Evolutionary conservation across 2,797 vertebrate genomes (phyloP).

Genomic region (Galaxias olidus): DNA sequence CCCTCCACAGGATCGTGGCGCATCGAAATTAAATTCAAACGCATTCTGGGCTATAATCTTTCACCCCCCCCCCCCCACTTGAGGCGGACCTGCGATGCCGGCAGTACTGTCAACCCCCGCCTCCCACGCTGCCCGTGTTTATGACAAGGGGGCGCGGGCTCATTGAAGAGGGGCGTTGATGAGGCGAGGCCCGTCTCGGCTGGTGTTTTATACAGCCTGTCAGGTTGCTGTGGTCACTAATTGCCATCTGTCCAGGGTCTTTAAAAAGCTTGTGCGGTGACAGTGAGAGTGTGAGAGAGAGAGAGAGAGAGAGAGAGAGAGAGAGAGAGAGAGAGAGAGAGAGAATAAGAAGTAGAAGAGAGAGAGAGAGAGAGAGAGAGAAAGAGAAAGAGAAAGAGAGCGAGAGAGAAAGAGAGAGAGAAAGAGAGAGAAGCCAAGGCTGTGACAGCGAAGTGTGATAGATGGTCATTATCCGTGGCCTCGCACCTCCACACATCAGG

Average conservation of each 20-base stretch:
- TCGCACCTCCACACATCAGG: conserved; percentile 23
- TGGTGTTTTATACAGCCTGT: background rate
- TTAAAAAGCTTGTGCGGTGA: background rate
- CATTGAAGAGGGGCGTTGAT: no score
- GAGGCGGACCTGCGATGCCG: no score
- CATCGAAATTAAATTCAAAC: no score
- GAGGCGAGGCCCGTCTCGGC: no score
- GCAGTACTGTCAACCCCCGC: no score
- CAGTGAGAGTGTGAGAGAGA: background rate
- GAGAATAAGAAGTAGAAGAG: conserved; percentile 32
- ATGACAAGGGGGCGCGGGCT: no score
- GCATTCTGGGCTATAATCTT: no score
- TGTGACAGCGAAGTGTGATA: conserved; percentile 39
- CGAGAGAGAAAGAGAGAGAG: background rate
- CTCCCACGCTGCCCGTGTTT: no score
- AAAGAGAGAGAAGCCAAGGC: conserved; percentile 29
- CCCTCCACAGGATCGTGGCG: no score
- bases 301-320: background rate
- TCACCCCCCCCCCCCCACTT: no score
- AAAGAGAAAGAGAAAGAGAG: conserved; percentile 2
- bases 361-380: background rate
- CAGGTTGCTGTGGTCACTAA: background rate
- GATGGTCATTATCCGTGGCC: conserved; percentile 47
- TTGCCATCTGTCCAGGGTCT: background rate
- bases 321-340: background rate